Base-by-base conservation (phyloP, 2,113 vertebrate genomes). In the Dromiciops gliroides region DNA sequence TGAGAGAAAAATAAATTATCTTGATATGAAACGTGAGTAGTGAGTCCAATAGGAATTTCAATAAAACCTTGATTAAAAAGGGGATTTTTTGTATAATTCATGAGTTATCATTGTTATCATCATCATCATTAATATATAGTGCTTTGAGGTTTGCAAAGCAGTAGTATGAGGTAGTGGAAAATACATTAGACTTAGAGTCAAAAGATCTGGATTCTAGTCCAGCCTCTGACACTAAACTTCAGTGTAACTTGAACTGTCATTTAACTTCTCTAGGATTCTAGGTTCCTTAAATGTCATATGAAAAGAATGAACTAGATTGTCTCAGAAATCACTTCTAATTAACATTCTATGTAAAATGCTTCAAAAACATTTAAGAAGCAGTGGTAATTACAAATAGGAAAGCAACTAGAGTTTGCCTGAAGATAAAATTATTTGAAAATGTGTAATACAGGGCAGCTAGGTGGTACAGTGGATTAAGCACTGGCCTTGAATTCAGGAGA, bases 41-140 rank as follows among this genome's bases (percentile, higher is more conserved):
- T 9, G 50, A 26, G 1, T 51, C 24, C 22, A 91, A n/a, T n/a
- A 90, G 47, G 37, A 51, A 94, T 93, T 48, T 89, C 75, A 56
- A 3, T 31, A 91, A 95, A 67, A 75, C 3, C 14, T n/a, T 91
- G 94, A 91, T 10, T 8, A 83, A 94, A 91, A n/a, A 67, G 50
- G 93, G 56, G 83, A 93, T 75, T 48, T 93, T 51, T 50, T 11
- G 12, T 92, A 93, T 51, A 94, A 25, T 2, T 93, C 50, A 96
- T 67, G n/a, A 91, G 16, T 75, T 6, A 83, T 83, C 37, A 6
- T 83, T 44, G 37, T n/a, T 44, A 83, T n/a, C 37, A 12, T 37
- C 37, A 67, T 14, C 10, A 31, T 37, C 37, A 37, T 31, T 60
- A 25, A 1, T 53, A 22, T 83, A 83, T 8, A 75, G 1, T 44